These are phyloP conservation scores for Scopus umbretta DNA, from an alignment of 2,113 vertebrate genomes.

Conservation along the genomic window DNA sequence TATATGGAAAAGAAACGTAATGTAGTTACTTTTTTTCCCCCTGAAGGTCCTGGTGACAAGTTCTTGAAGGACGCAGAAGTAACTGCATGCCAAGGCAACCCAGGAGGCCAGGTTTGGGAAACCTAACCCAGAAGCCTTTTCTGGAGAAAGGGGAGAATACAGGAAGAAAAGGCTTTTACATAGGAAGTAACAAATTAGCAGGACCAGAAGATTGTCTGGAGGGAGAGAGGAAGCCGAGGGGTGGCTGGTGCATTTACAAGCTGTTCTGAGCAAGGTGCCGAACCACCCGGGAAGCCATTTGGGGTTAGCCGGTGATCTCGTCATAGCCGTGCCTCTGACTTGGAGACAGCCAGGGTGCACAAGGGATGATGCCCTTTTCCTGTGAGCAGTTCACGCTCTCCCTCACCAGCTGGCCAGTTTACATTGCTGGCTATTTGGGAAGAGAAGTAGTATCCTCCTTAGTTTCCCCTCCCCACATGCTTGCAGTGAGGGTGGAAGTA, in stretches of 20 bases:
- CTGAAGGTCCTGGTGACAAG: background rate
- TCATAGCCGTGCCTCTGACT: background rate
- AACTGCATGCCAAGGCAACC: background rate
- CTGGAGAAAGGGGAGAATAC: background rate
- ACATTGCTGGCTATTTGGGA: background rate
- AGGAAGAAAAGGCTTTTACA: background rate
- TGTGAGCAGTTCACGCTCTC: background rate
- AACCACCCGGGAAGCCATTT: background rate
- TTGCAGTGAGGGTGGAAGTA: background rate
- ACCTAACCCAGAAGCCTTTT: background rate
- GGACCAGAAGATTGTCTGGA: background rate
- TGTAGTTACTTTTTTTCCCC: background rate
- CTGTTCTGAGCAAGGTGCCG: background rate
- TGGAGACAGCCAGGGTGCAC: background rate
- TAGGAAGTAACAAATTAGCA: constrained; percentile 48
- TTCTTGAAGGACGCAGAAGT: background rate
- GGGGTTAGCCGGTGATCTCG: background rate
- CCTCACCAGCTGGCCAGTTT: background rate
- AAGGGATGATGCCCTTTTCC: background rate
- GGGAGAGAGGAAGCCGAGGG: background rate
- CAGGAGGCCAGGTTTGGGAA: background rate
- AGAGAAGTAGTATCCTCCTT: background rate
- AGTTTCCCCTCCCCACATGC: background rate
- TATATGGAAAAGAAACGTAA: background rate
- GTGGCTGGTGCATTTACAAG: background rate